Conservation (phyloP, 2,888 invertebrate species). For the Scaptomyza polygonia region DNA sequence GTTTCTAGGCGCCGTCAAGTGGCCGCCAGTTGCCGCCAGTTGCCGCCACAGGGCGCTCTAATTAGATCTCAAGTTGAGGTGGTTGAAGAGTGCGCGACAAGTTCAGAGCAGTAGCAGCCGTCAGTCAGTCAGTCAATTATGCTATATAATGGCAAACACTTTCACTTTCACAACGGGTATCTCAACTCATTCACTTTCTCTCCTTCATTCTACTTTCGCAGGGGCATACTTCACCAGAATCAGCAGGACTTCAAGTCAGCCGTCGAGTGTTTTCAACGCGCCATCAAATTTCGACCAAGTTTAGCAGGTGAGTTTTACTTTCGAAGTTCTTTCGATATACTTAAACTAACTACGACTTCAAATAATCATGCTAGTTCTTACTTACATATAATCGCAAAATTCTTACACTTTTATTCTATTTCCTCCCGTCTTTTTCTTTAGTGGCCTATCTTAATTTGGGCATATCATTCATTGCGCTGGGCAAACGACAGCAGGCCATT, state of each 20-base stretch:
- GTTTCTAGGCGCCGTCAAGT: conserved; percentile 51
- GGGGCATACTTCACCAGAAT: conserved; percentile 96
- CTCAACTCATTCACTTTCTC: conserved; percentile 66
- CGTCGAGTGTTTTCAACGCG: conserved; percentile 94
- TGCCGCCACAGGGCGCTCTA: conserved; percentile 50
- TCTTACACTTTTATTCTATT: background rate
- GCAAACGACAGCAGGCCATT: conserved; percentile 93
- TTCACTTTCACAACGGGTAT: conserved; percentile 34
- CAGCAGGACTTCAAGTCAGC: conserved; percentile 94
- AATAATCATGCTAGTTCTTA: no score
- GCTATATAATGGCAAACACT: conserved; percentile 52
- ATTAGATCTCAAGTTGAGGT: conserved; percentile 58
- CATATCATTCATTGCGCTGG: conserved; percentile 92
- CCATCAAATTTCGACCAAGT: conserved; percentile 94
- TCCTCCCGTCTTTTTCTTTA: conserved; percentile 82
- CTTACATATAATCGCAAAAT: no score
- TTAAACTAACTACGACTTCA: no score
- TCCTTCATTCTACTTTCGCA: conserved; percentile 89
- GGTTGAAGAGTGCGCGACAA: conserved; percentile 52
- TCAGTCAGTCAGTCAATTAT: no score
- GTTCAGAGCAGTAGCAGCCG: conserved; percentile 51
- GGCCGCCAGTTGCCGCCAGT: conserved; percentile 22
- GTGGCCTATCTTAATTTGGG: conserved; percentile 96
- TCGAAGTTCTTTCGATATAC: background rate
- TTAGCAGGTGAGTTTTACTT: conserved; percentile 86